Base-by-base conservation (phyloP, 2,797 vertebrate species). In the Percopsis omiscomaycus region DNA sequence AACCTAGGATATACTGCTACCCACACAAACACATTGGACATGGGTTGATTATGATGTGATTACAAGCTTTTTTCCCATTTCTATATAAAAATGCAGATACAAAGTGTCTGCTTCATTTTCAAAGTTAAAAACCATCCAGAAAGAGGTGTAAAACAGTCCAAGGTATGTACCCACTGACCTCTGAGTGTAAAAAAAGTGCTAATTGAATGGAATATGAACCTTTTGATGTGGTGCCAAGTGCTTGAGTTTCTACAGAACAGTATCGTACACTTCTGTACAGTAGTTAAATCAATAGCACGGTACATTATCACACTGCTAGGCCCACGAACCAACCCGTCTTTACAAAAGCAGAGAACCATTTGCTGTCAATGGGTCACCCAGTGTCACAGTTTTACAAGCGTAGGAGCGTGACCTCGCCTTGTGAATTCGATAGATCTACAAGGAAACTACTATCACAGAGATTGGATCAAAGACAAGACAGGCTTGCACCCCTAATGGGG, bases 201-300 rank as follows among this genome's bases (percentile, higher is more conserved):
- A 86, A 89, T 79, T 85, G 82, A 87, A 84, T 85, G 83, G 80
- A 89, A 89, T 78, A 82, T 77, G 86, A 88, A 76, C 79, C 78
- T 22, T 71, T 71, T 83, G 75, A 86, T 84, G 75, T 66, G 61
- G 58, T 84, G 84, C 84, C 86, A 81, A 73, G 84, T 37, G 75
- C 70, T 89, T 74, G 67, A 68, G 82, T 90, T 88, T 88, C 89
- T 89, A 70, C 68, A 79, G 77, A 62, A 55, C 49, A n/a, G 60
- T 64, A 66, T 53, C 69, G 74, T 70, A 71, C 74, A 81, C 84
- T 86, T 82, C 80, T 81, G 81, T 77, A 77, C 75, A 60, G 74
- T 79, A 57, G 79, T 80, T 78, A 72, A 84, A 90, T 91, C 86
- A 59, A 91, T 89, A 88, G 37, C 66, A 16, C 9, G 3, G 80